A percentile compares a stretch with the other conserved stretches of the same genome.
Evolutionary conservation across 2,113 vertebrate genomes (phyloP).

Genomic region (Colossoma macropomum): DNA sequence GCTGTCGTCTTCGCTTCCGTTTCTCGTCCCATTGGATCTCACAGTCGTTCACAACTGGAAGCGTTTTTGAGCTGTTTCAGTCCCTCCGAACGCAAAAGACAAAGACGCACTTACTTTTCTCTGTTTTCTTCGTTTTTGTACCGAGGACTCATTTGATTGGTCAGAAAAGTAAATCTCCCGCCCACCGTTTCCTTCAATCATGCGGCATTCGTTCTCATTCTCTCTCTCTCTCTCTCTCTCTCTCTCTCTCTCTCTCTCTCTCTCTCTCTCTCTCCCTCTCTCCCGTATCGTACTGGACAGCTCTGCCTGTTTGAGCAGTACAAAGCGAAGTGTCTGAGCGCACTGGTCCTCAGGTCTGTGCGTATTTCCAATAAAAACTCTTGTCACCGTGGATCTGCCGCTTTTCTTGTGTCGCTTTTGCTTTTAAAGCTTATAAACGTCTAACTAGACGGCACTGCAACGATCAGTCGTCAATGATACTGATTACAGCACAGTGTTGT

Average conservation of each 20-base stretch:
- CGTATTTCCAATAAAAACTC: conserved; percentile 57
- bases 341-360: conserved; percentile 36
- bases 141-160: conserved; percentile 6
- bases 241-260: not conserved
- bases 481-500: no score
- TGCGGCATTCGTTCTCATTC: not conserved
- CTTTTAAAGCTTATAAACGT: not conserved
- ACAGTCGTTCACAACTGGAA: no score
- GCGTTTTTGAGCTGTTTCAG: not conserved
- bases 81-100: not conserved
- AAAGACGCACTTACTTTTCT: not conserved
- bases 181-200: not conserved
- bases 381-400: conserved; percentile 11
- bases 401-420: not conserved
- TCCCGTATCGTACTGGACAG: conserved; percentile 11
- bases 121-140: conserved; percentile 1
- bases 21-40: not conserved
- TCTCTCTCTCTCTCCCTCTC: not conserved
- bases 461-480: no score
- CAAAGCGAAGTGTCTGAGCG: conserved; percentile 9
- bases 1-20: not conserved
- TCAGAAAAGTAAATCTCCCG: not conserved
- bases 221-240: not conserved
- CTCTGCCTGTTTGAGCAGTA: conserved; percentile 35
- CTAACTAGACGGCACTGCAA: not conserved